A percentile compares a stretch with the other conserved stretches of the same genome.
These are phyloP conservation scores for Nudaria mundana DNA, from an alignment of 2,888 invertebrate genomes.

Conservation along the genomic window DNA sequence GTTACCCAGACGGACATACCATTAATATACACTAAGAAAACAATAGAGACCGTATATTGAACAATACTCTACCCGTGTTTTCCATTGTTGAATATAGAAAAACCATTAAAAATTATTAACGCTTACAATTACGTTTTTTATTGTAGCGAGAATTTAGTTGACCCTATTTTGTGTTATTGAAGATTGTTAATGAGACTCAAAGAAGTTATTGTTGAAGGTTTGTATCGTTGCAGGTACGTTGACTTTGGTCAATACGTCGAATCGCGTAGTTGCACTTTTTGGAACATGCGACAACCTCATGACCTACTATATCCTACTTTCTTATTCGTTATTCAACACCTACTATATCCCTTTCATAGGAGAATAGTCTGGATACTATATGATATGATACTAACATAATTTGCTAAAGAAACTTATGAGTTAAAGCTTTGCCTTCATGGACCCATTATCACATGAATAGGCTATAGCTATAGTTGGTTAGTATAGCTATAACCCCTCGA, in stretches of 20 bases:
- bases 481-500: no score
- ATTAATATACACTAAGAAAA: constrained; percentile 63
- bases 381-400: no score
- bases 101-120: constrained; percentile 74
- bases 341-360: no score
- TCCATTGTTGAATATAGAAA: constrained; percentile 60
- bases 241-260: constrained; percentile 14
- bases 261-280: constrained; percentile 14
- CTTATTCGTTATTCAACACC: no score
- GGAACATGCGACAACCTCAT: no score
- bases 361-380: no score
- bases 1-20: constrained; percentile 54
- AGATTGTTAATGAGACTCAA: constrained; percentile 40
- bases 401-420: no score
- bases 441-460: no score
- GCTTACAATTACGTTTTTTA: constrained; percentile 45
- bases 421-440: no score
- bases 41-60: constrained; percentile 48
- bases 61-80: constrained; percentile 37
- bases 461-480: no score
- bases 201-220: constrained; percentile 29
- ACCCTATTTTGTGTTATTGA: constrained; percentile 24
- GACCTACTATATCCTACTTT: no score
- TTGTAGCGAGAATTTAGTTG: constrained; percentile 55
- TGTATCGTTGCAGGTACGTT: constrained; percentile 23